A percentile compares a stretch with the other conserved stretches of the same genome.
Conservation (phyloP, 2,113 vertebrate genomes). For the Coreoperca whiteheadi region DNA sequence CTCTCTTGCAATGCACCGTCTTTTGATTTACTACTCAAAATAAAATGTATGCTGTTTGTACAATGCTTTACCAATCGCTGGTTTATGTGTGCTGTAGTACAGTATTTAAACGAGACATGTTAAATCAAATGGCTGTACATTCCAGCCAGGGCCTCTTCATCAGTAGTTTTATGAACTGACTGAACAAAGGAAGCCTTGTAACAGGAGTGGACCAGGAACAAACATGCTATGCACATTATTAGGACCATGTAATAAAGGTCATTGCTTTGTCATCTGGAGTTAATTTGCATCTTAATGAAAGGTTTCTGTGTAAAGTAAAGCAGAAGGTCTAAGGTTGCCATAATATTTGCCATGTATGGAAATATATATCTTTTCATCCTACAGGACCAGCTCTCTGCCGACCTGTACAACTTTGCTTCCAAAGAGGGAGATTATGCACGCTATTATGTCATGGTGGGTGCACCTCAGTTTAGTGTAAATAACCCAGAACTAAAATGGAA, state of each 20-base stretch:
- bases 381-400: slow-evolving; percentile 96
- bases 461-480: slow-evolving; percentile 10
- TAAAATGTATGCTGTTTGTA: not conserved
- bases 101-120: not conserved
- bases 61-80: not conserved
- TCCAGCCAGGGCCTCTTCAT: slow-evolving; percentile 42
- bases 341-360: not conserved
- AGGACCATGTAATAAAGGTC: slow-evolving; percentile 40
- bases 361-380: not conserved
- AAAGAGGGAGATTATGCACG: slow-evolving; percentile 95
- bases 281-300: slow-evolving; percentile 33
- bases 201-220: slow-evolving; percentile 4
- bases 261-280: slow-evolving; percentile 47
- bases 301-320: slow-evolving; percentile 8
- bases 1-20: not conserved
- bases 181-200: slow-evolving; percentile 62
- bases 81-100: not conserved
- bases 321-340: not conserved
- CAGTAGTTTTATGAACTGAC: slow-evolving; percentile 27
- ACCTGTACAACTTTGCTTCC: slow-evolving; percentile 96
- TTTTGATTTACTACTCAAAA: not conserved
- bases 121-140: slow-evolving; percentile 1
- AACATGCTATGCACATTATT: slow-evolving; percentile 20
- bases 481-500: not conserved
- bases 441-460: slow-evolving; percentile 91